Evolutionary conservation across 2,113 vertebrate species (phyloP).

Genomic region (Neomonachus schauinslandi): DNA sequence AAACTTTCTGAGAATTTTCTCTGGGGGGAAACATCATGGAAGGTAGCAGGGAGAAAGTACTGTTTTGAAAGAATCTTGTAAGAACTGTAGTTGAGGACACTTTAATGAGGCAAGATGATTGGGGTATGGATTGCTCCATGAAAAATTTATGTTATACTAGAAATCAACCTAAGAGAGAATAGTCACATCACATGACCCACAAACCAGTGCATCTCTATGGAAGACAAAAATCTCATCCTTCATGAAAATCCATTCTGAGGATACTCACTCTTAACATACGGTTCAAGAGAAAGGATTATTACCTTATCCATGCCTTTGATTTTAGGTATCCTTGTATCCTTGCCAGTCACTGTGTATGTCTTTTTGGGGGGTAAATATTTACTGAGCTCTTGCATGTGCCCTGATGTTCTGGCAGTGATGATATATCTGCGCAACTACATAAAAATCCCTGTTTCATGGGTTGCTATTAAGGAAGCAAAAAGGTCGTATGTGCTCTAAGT

Average conservation of each 20-base stretch:
- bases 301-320: background rate
- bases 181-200: background rate
- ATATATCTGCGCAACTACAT: background rate
- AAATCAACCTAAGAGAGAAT: background rate
- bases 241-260: background rate
- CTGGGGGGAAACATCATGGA: background rate
- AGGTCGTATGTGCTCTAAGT: fast-evolving
- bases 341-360: background rate
- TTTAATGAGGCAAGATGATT: background rate
- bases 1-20: background rate
- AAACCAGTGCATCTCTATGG: background rate
- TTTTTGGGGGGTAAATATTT: background rate
- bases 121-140: background rate
- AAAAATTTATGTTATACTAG: background rate
- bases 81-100: background rate
- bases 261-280: background rate
- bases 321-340: background rate
- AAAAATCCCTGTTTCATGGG: background rate
- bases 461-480: background rate
- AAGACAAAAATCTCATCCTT: background rate
- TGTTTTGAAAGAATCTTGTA: background rate
- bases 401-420: background rate
- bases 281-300: background rate
- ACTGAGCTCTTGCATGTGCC: background rate
- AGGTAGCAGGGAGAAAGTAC: background rate